Percentiles rank a stretch among this genome's conserved stretches.
These are phyloP conservation scores for Nymphalis c-album DNA, from an alignment of 2,888 invertebrate species.

Conservation along the genomic window DNA sequence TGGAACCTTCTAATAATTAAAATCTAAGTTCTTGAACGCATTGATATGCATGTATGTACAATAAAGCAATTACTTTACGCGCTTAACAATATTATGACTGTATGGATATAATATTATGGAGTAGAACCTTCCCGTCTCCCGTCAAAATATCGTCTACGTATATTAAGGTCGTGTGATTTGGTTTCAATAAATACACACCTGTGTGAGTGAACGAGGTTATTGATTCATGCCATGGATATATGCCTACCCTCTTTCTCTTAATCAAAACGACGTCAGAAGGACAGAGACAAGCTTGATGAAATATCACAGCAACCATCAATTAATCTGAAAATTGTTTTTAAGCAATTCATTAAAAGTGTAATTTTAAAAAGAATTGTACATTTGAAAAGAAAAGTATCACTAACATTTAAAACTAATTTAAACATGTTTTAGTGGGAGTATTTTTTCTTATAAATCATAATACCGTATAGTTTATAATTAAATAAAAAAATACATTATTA, in stretches of 20 bases:
- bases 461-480: neutral
- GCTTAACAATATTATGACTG: too few relatives aligned
- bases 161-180: constrained; percentile 60
- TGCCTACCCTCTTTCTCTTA: constrained; percentile 74
- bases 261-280: constrained; percentile 67
- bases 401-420: too few relatives aligned
- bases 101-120: constrained; percentile 67
- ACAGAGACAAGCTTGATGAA: constrained; percentile 51
- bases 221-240: constrained; percentile 77
- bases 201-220: constrained; percentile 75
- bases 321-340: constrained; percentile 22
- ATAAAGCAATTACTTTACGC: constrained; percentile 10
- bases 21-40: constrained; percentile 30
- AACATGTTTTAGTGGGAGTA: too few relatives aligned
- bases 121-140: constrained; percentile 62
- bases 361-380: too few relatives aligned
- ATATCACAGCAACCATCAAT: constrained; percentile 15
- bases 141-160: constrained; percentile 76
- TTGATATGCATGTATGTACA: constrained; percentile 31
- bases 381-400: too few relatives aligned
- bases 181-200: constrained; percentile 50
- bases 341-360: neutral
- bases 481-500: too few relatives aligned
- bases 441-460: neutral
- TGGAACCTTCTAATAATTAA: constrained; percentile 30